A percentile compares a stretch with the other conserved stretches of the same genome.
phyloP scores from a whole-genome alignment of 2,888 invertebrate genomes.

The Stictocephala bisonia region DNA sequence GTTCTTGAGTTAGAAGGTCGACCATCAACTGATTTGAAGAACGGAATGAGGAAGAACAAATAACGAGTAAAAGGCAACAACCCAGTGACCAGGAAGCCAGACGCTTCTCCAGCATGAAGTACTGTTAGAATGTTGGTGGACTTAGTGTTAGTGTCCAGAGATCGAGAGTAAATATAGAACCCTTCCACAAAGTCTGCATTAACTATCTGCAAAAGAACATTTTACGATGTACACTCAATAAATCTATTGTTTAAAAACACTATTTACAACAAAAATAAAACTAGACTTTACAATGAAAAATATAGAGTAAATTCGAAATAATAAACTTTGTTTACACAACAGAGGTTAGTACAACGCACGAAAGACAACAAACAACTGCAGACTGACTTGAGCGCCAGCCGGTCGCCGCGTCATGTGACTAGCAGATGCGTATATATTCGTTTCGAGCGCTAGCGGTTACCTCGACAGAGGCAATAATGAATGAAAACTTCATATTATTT shows the following conservation, averaged over 20 bases:
- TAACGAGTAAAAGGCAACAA: constrained; percentile 88
- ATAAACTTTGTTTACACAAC: no score
- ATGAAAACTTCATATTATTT: no score
- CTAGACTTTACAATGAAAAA: no score
- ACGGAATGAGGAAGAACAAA: constrained; percentile 93
- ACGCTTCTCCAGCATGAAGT: constrained; percentile 81
- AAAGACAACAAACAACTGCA: no score
- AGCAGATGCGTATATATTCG: no score
- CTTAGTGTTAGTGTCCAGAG: constrained; percentile 71
- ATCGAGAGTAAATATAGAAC: constrained; percentile 83
- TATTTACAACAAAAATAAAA: no score
- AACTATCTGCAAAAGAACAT: constrained; percentile 67
- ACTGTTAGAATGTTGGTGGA: constrained; percentile 84
- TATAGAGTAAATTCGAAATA: no score
- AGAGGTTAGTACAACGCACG: no score
- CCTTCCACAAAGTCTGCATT: constrained; percentile 86
- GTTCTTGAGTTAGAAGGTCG: constrained; percentile 87
- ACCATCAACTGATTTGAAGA: constrained; percentile 88
- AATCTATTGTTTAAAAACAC: background rate
- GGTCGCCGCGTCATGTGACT: no score
- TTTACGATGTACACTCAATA: background rate
- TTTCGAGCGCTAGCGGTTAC: no score
- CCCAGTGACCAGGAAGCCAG: constrained; percentile 82
- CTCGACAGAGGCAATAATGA: no score
- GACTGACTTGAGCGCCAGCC: no score